phyloP scores from a whole-genome alignment of 2,797 vertebrate species.

The Caiman crocodilus region DNA sequence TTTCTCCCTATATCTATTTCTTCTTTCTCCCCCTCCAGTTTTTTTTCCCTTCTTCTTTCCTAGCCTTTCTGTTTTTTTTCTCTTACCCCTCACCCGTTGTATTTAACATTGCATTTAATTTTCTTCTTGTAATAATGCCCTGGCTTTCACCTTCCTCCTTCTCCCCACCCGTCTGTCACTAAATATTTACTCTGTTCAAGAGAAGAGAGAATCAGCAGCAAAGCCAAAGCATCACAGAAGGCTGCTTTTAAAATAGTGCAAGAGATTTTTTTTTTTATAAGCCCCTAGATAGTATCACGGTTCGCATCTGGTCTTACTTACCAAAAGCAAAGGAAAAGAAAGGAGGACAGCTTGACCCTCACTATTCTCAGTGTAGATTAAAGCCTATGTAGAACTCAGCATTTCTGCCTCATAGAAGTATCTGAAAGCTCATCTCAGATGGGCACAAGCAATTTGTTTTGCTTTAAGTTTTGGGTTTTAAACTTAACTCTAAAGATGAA shows the following conservation, averaged over 20 bases:
- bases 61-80: neutral
- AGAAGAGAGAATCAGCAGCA: conserved; percentile 41
- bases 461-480: neutral
- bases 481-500: neutral
- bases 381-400: conserved; percentile 11
- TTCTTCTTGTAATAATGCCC: neutral
- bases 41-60: neutral
- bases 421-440: conserved; percentile 25
- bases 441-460: neutral
- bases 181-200: conserved; percentile 39
- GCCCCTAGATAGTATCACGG: conserved; percentile 41
- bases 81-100: rapidly evolving
- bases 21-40: neutral
- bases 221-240: neutral
- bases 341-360: conserved; percentile 18
- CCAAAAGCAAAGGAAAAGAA: conserved; percentile 60
- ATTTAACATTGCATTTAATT: neutral
- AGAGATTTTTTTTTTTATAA: conserved; percentile 26
- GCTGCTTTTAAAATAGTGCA: conserved; percentile 29
- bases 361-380: neutral
- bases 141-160: neutral
- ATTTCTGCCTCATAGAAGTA: conserved; percentile 9
- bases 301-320: conserved; percentile 39
- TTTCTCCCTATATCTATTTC: neutral
- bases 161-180: neutral